Evolutionary conservation across 1,140 invertebrate species (phyloP).

Genomic region (Nebria ingens): DNA sequence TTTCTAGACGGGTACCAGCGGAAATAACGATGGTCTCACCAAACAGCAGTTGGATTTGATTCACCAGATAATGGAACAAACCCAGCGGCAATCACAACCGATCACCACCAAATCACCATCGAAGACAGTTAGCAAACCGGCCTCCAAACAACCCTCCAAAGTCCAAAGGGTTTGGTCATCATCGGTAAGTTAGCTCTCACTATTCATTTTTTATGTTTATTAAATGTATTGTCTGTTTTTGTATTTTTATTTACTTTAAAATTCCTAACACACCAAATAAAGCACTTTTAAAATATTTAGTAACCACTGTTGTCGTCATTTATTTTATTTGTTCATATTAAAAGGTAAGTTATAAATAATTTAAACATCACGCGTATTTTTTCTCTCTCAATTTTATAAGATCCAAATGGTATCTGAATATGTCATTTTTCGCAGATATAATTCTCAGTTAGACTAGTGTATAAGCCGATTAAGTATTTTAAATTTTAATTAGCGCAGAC

Average conservation of each 20-base stretch:
- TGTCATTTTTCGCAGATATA: too few species aligned
- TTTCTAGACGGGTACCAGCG: slow-evolving; percentile 35
- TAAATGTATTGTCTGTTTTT: slow-evolving; percentile 4
- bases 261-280: not conserved
- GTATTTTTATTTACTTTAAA: not conserved
- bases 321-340: too few species aligned
- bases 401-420: too few species aligned
- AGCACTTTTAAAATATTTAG: not conserved
- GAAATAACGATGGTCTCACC: slow-evolving; percentile 53
- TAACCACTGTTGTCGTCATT: too few species aligned
- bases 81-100: slow-evolving; percentile 39
- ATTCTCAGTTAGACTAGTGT: too few species aligned
- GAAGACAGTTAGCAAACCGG: slow-evolving; percentile 24
- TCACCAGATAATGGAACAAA: slow-evolving; percentile 68
- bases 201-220: slow-evolving; percentile 2
- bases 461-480: too few species aligned
- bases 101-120: slow-evolving; percentile 27
- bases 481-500: slow-evolving; percentile 7
- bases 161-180: slow-evolving; percentile 24
- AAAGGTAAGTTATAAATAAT: too few species aligned
- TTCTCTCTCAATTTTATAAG: too few species aligned
- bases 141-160: slow-evolving; percentile 25
- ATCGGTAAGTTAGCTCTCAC: slow-evolving; percentile 20
- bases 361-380: too few species aligned
- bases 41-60: slow-evolving; percentile 65